These are phyloP conservation scores for Zeus faber DNA, from an alignment of 2,113 vertebrate species.

Conservation along the genomic window DNA sequence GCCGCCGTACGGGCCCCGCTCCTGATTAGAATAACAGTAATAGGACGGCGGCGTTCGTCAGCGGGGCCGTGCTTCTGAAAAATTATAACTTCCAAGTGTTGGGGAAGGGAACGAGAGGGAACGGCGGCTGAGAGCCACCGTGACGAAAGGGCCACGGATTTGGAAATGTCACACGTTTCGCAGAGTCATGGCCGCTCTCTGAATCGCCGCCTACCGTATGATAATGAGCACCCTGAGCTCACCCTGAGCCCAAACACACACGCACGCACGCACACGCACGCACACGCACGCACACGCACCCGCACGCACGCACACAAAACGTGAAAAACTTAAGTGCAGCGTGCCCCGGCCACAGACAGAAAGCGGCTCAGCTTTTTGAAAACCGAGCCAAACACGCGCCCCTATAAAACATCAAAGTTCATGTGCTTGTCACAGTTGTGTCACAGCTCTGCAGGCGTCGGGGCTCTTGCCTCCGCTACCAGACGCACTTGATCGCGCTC, in stretches of 20 bases:
- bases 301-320: background rate
- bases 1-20: no score
- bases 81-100: no score
- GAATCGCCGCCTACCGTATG: background rate
- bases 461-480: no score
- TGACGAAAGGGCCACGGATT: background rate
- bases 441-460: no score
- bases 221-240: background rate
- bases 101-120: background rate
- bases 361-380: background rate
- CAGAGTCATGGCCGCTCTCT: background rate
- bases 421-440: no score
- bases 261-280: background rate
- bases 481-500: no score
- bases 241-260: background rate
- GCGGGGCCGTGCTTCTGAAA: background rate
- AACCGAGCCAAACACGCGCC: no score
- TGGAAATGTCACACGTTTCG: background rate
- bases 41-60: background rate
- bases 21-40: background rate
- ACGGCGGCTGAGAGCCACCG: background rate
- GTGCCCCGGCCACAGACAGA: background rate
- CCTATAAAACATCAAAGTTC: no score
- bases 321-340: no score
- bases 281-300: background rate